Percentiles rank a stretch among this genome's conserved stretches.
Conservation (phyloP, 2,797 vertebrate genomes). For the Apogon hyalosoma region DNA sequence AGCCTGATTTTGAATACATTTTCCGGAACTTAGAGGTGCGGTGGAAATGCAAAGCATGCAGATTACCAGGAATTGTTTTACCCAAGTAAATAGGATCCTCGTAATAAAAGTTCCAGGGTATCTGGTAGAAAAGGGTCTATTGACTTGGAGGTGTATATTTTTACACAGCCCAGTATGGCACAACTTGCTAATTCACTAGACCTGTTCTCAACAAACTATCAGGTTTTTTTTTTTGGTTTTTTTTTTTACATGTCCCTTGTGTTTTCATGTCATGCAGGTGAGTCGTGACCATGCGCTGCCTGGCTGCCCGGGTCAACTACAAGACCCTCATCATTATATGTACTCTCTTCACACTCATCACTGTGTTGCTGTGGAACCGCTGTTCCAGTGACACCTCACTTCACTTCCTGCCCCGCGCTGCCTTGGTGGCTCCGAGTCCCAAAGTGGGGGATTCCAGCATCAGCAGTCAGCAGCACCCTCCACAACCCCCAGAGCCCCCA, state of each 20-base stretch:
- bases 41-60: no score
- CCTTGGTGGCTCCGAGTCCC: conserved; percentile 83
- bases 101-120: no score
- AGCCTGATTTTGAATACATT: no score
- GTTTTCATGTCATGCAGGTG: conserved; percentile 65
- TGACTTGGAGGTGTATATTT: conserved; percentile 5
- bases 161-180: background rate
- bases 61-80: no score
- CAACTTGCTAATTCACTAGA: background rate
- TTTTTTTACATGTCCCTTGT: conserved; percentile 13
- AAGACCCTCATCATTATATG: conserved; percentile 97
- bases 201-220: background rate
- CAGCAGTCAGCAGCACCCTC: conserved; percentile 84
- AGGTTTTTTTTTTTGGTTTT: no score
- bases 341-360: conserved; percentile 92
- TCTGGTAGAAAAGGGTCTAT: no score
- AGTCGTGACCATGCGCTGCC: conserved; percentile 96
- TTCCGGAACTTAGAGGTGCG: no score
- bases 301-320: conserved; percentile 96
- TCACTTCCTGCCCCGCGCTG: conserved; percentile 79
- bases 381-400: conserved; percentile 88
- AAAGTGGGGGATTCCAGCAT: conserved; percentile 76
- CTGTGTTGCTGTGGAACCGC: conserved; percentile 94
- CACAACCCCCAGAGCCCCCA: conserved; percentile 90
- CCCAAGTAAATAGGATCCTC: no score